Evolutionary conservation across 1,140 invertebrate species (phyloP).

Genomic region (Eufriesea mexicana): DNA sequence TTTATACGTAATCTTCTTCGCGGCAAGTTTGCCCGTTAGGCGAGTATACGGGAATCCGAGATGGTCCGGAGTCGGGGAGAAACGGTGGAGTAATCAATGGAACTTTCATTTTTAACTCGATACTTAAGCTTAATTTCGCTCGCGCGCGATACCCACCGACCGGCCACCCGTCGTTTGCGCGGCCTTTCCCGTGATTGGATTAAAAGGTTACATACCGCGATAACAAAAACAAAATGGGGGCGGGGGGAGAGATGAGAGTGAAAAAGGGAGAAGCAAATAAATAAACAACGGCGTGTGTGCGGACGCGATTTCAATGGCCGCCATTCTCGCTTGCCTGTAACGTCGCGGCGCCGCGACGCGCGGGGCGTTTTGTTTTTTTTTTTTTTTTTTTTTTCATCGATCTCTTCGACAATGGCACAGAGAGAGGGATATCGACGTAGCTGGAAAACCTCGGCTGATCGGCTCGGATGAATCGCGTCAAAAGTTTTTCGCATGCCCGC

Average conservation of each 20-base stretch:
- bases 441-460: slow-evolving; percentile 17
- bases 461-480: slow-evolving; percentile 30
- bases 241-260: too few species aligned
- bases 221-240: background rate
- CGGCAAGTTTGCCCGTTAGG: background rate
- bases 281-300: background rate
- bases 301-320: background rate
- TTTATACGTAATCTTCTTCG: background rate
- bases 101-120: slow-evolving; percentile 1
- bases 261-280: background rate
- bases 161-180: background rate
- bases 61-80: background rate
- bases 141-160: background rate
- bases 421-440: background rate
- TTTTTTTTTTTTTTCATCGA: slow-evolving; percentile 14
- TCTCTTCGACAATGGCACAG: slow-evolving; percentile 20
- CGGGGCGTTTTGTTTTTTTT: background rate
- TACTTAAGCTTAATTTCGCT: background rate
- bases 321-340: background rate
- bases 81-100: background rate
- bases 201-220: background rate
- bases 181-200: background rate
- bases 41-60: background rate
- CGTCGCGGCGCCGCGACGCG: too few species aligned
- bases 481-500: slow-evolving; percentile 9